Evolutionary conservation across 1,140 invertebrate species (phyloP).

Genomic region (Arctopsyche grandis): DNA sequence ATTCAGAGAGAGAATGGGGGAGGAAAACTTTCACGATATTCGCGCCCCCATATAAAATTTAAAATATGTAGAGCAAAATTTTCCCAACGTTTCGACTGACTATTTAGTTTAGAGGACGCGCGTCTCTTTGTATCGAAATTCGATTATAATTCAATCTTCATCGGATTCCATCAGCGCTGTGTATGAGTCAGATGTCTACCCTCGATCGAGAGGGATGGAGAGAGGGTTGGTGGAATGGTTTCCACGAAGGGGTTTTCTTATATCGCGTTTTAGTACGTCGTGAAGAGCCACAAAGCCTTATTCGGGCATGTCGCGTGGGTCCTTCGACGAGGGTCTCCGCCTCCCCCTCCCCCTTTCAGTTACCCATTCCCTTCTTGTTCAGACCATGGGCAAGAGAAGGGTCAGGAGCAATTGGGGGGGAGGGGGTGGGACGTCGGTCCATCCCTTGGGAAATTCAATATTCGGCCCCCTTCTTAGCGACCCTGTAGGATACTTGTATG

Average conservation of each 20-base stretch:
- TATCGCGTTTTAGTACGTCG: constrained; percentile 35
- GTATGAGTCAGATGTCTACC: constrained; percentile 18
- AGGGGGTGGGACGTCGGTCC: constrained; percentile 37
- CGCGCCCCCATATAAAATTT: background rate
- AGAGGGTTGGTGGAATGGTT: background rate
- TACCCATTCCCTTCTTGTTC: constrained; percentile 33
- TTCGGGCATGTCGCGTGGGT: constrained; percentile 33
- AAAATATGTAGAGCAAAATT: too few species aligned
- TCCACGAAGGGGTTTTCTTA: constrained; percentile 13
- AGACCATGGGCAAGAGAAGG: background rate
- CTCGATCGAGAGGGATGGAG: background rate
- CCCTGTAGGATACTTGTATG: constrained; percentile 41
- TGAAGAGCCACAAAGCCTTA: constrained; percentile 38
- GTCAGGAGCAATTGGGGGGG: background rate
- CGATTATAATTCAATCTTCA: constrained; percentile 32
- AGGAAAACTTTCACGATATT: background rate
- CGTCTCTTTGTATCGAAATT: constrained; percentile 21
- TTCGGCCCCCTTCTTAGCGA: constrained; percentile 46
- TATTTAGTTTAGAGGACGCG: background rate
- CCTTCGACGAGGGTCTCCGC: constrained; percentile 5
- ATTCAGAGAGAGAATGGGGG: background rate
- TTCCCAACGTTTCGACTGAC: too few species aligned
- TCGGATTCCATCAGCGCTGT: constrained; percentile 1
- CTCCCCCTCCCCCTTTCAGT: constrained; percentile 18
- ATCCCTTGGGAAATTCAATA: constrained; percentile 55